phyloP scores from a whole-genome alignment of 2,888 invertebrate species.

The Hydroisotoma schaefferi region DNA sequence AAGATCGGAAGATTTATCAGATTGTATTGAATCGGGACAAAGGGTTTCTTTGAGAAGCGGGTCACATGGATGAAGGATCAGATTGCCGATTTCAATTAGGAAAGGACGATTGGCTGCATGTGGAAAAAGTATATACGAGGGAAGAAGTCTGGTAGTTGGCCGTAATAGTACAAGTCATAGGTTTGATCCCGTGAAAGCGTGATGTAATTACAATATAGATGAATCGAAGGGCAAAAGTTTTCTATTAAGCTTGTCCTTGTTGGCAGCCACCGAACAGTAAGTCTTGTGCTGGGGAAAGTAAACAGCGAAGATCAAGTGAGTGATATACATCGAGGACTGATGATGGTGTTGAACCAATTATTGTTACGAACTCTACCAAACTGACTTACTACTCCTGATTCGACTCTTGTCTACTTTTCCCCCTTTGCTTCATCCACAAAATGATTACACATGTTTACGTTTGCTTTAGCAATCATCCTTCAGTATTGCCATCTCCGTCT shows the following conservation, averaged over 20 bases:
- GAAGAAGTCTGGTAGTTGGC: neutral
- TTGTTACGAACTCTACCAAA: slow-evolving; percentile 11
- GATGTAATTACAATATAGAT: slow-evolving; percentile 12
- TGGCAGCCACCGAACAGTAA: neutral
- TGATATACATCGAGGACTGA: slow-evolving; percentile 13
- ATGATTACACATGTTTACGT: slow-evolving; percentile 19
- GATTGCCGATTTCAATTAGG: slow-evolving; percentile 19
- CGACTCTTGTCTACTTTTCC: slow-evolving; percentile 15
- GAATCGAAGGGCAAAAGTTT: slow-evolving; percentile 16
- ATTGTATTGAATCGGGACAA: neutral
- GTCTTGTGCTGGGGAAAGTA: neutral
- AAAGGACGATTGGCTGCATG: slow-evolving; percentile 10
- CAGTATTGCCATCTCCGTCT: slow-evolving; percentile 4
- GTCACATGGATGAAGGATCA: slow-evolving; percentile 4
- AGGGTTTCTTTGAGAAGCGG: neutral
- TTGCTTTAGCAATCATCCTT: slow-evolving; percentile 9
- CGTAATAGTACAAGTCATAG: neutral
- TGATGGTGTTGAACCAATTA: slow-evolving; percentile 18
- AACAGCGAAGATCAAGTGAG: slow-evolving; percentile 2
- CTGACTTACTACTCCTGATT: slow-evolving; percentile 2
- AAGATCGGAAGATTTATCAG: no score
- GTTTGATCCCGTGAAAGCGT: slow-evolving; percentile 13
- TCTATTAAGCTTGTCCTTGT: slow-evolving; percentile 4
- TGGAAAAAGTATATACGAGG: neutral
- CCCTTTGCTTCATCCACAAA: slow-evolving; percentile 7